Evolutionary conservation across 1,140 invertebrate genomes (phyloP).

Genomic region (Drosophila paulistorum): DNA sequence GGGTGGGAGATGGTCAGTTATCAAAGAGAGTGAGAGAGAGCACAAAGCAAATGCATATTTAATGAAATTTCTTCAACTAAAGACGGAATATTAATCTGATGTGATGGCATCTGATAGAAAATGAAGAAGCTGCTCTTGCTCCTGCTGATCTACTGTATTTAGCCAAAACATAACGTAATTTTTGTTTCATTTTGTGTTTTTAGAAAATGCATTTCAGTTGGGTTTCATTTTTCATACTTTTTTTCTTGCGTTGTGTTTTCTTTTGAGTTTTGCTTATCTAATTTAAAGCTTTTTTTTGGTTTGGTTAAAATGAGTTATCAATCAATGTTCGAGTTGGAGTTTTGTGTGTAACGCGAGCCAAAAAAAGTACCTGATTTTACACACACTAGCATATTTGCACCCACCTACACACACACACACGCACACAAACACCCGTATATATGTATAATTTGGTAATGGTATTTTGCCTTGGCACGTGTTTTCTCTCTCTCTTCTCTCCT

Average conservation of each 20-base stretch:
- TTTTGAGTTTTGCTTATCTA: background rate
- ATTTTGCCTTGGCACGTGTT: slow-evolving; percentile 77
- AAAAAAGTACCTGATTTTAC: slow-evolving; percentile 24
- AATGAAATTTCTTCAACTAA: slow-evolving; percentile 15
- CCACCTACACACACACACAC: slow-evolving; percentile 48
- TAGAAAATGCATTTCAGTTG: slow-evolving; percentile 27
- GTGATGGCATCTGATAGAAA: slow-evolving; percentile 7
- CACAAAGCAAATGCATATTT: slow-evolving; percentile 44
- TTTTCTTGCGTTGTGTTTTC: background rate
- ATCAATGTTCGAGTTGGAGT: background rate
- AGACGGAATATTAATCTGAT: background rate
- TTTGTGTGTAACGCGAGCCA: slow-evolving; percentile 27
- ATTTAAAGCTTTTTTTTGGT: background rate
- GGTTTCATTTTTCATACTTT: slow-evolving; percentile 39
- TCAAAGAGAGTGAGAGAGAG: no score
- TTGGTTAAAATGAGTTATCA: background rate
- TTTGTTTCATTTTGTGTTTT: slow-evolving; percentile 9
- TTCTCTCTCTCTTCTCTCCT: slow-evolving; percentile 45
- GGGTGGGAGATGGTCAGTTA: slow-evolving; percentile 21
- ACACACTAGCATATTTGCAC: slow-evolving; percentile 62
- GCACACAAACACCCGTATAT: slow-evolving; percentile 30
- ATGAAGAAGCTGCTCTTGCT: background rate
- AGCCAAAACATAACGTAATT: no score
- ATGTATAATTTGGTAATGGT: slow-evolving; percentile 69
- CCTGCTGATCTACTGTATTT: background rate